Percentiles rank a stretch among this genome's conserved stretches.
These are phyloP conservation scores for Bungarus multicinctus DNA, from an alignment of 2,113 vertebrate genomes.

Conservation along the genomic window DNA sequence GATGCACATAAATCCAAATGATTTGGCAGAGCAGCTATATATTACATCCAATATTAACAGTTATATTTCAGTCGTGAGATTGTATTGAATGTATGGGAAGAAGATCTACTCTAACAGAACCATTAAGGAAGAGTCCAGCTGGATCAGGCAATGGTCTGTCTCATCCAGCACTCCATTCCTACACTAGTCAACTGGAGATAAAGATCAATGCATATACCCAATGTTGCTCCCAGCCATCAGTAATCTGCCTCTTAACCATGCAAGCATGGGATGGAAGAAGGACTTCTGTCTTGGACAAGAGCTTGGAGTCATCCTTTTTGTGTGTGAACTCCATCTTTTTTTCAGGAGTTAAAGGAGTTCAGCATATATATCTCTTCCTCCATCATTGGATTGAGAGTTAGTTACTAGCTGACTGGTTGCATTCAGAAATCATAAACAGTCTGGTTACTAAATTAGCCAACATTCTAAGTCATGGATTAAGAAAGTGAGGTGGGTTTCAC, in stretches of 20 bases:
- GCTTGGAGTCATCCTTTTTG: neutral
- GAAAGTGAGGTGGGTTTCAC: neutral
- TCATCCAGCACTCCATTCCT: too few species aligned
- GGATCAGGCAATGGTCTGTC: neutral
- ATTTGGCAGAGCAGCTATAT: conserved; percentile 52
- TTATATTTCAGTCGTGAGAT: conserved; percentile 36
- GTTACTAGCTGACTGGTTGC: neutral
- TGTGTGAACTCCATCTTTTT: neutral
- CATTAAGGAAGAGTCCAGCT: conserved; percentile 3
- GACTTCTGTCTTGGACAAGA: neutral
- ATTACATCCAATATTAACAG: conserved; percentile 47
- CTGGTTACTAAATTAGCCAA: neutral
- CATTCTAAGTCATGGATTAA: neutral
- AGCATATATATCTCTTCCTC: too few species aligned
- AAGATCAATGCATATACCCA: neutral
- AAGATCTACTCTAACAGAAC: conserved; percentile 18
- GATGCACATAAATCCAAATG: conserved; percentile 54
- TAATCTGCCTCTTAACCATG: neutral
- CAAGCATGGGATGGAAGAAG: neutral
- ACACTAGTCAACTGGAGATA: neutral
- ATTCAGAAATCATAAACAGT: neutral
- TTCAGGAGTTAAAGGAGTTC: neutral
- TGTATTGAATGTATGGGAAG: neutral
- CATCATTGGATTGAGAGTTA: too few species aligned
- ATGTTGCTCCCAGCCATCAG: neutral